phyloP scores from a whole-genome alignment of 2,888 invertebrate genomes.

The Schizotus pectinicornis region DNA sequence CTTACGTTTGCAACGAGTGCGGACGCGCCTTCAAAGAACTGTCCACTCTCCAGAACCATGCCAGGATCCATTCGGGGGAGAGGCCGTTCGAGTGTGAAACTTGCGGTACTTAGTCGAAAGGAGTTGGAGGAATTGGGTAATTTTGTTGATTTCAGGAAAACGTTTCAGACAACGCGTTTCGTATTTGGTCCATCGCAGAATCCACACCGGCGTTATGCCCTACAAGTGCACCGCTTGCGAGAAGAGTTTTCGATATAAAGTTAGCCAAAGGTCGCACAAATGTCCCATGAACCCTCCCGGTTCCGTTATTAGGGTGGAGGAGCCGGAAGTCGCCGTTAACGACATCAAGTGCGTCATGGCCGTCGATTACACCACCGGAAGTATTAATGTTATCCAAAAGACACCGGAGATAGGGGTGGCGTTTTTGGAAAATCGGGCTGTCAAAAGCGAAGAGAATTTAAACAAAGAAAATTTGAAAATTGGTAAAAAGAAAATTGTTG shows the following conservation, averaged over 20 bases:
- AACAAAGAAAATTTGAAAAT: background rate
- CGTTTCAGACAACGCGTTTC: slow-evolving; percentile 86
- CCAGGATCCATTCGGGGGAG: slow-evolving; percentile 84
- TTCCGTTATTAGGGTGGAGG: slow-evolving; percentile 58
- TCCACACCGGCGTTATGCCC: slow-evolving; percentile 86
- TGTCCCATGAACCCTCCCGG: slow-evolving; percentile 71
- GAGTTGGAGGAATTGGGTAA: background rate
- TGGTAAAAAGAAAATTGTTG: slow-evolving; percentile 4
- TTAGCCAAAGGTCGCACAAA: slow-evolving; percentile 83
- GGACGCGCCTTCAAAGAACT: slow-evolving; percentile 85
- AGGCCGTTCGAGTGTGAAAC: slow-evolving; percentile 87
- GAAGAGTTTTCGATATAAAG: slow-evolving; percentile 84
- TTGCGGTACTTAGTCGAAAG: slow-evolving; percentile 66
- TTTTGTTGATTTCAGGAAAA: slow-evolving; percentile 68
- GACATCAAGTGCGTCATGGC: slow-evolving; percentile 40
- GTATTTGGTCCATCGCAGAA: slow-evolving; percentile 82
- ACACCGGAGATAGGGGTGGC: slow-evolving; percentile 5
- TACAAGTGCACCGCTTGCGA: slow-evolving; percentile 82
- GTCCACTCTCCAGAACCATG: slow-evolving; percentile 86
- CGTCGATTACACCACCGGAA: slow-evolving; percentile 44
- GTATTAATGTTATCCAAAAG: slow-evolving; percentile 39
- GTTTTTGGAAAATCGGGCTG: slow-evolving; percentile 4
- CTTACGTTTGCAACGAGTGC: slow-evolving; percentile 75
- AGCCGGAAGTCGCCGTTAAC: slow-evolving; percentile 11
- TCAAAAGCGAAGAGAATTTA: background rate